Evolutionary conservation across 2,113 vertebrate species (phyloP), one percentile per base, ranked within the genome.

Genomic region (Forbesichthys agassizii): DNA sequence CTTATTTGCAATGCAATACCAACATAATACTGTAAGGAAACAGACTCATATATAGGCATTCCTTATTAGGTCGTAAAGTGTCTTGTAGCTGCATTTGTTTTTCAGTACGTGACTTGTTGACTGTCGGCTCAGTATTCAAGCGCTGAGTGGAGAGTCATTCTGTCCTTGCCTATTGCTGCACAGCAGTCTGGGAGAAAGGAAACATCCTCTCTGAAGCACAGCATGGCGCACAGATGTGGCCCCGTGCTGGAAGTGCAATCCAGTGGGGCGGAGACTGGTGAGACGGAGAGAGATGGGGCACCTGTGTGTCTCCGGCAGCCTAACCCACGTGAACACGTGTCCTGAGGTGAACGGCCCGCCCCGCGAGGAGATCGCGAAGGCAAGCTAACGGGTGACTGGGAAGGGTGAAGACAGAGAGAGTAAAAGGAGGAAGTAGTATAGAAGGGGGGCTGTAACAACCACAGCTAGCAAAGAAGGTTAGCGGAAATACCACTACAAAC

Each of bases 211-310:
- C 27, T 27, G 27, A 27, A 27, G 27, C 27, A 27, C 27, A 27
- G 68, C 84, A 70, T 88, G 85, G 63, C 59, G 55, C 54, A 53
- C 85, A 88, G 75, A 81, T 90, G 88, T 82, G 69, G 59, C 58
- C 71, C 57, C 11, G 66, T 46, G 36, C 67, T 69, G 11, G 33
- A 49, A 81, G 62, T 63, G 61, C 61, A 33, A 18, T 56, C 70
- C 64, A 48, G 33, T 55, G 36, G n/a, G 33, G 64, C 51, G 27
- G 12, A 27, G 13, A 16, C 16, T 16, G 11, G 16, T 14, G 18
- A 63, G 20, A 18, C 11, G 12, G 58, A 62, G 66, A 52, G 46
- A 49, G 49, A 66, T 61, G 9, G 52, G 61, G 36, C 49, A 16
- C 47, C 59, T 36, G 61, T 33, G 61, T n/a, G 53, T 71, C 7